Evolutionary conservation across 2,797 vertebrate genomes (phyloP).

Genomic region (Poecilia picta): DNA sequence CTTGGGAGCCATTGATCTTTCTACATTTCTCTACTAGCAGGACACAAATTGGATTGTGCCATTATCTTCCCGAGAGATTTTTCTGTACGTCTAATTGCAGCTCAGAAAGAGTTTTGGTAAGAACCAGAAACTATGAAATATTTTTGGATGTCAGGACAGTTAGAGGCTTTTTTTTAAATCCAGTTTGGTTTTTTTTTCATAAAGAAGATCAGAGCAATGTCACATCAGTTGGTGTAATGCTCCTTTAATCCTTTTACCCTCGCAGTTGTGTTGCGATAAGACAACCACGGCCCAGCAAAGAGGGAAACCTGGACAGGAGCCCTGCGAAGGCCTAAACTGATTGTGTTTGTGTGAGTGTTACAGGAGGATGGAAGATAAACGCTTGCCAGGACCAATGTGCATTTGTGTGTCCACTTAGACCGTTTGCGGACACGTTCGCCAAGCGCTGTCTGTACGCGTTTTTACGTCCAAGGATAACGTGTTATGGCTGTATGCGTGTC

Average conservation of each 20-base stretch:
- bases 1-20: not conserved
- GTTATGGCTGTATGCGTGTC: constrained; percentile 17
- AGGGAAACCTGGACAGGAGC: constrained; percentile 54
- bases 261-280: constrained; percentile 38
- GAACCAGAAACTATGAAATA: not conserved
- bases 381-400: constrained; percentile 58
- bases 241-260: constrained; percentile 51
- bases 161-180: constrained; percentile 4
- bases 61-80: not conserved
- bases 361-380: constrained; percentile 48
- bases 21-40: not conserved
- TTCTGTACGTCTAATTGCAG: not conserved
- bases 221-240: constrained; percentile 32
- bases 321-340: constrained; percentile 39
- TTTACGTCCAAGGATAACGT: not conserved
- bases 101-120: not conserved
- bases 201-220: constrained; percentile 17
- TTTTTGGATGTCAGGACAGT: not conserved
- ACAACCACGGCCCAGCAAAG: constrained; percentile 23
- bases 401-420: constrained; percentile 50
- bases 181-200: not conserved
- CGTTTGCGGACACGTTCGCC: constrained; percentile 49
- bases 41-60: not conserved
- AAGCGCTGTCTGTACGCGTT: constrained; percentile 31
- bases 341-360: constrained; percentile 25